Evolutionary conservation across 2,113 vertebrate species (phyloP), one percentile per base, ranked within the genome.

Genomic region (Rissa tridactyla): DNA sequence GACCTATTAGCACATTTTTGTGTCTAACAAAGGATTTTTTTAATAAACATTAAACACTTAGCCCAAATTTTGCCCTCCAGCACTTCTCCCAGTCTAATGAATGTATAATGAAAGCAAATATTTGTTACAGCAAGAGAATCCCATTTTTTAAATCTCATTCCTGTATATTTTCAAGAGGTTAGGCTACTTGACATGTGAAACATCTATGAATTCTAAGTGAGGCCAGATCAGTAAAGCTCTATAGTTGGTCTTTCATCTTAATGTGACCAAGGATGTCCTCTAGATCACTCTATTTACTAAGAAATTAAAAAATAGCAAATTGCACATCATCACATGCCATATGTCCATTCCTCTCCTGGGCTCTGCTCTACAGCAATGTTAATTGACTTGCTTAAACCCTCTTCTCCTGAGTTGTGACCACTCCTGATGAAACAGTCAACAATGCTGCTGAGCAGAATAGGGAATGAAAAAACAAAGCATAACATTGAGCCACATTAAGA

Each of bases 231-330:
- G 54, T 82, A 89, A 92, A 87, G 52, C 77, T 89, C 84, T 65
- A 47, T 52, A 93, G 72, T 85, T 93, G 72, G 86, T 92, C 81
- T 94, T 94, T 92, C 84, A 93, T 96, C 89, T 89, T 96, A 93
- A 94, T 80, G 91, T 95, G 85, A 68, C 80, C 72, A 94, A 91
- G 82, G 88, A 94, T 85, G 95, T 97, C 82, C 90, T 96, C 89
- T 88, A 93, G 68, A 84, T 95, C 69, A 81, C 40, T 95, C 85
- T 73, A 22, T 85, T 95, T 83, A 95, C 87, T 58, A 58, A 94
- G 86, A 95, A 90, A 85, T 95, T 76, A 92, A 82, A 95, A 97
- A 96, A 65, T 42, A 94, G 78, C 73, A 97, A 96, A 95, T 91
- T 92, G 71, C 82, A 86, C 72, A 72, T 92, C 84, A 66, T 57